phyloP scores from a whole-genome alignment of 2,113 vertebrate genomes.

The Galeopterus variegatus region DNA sequence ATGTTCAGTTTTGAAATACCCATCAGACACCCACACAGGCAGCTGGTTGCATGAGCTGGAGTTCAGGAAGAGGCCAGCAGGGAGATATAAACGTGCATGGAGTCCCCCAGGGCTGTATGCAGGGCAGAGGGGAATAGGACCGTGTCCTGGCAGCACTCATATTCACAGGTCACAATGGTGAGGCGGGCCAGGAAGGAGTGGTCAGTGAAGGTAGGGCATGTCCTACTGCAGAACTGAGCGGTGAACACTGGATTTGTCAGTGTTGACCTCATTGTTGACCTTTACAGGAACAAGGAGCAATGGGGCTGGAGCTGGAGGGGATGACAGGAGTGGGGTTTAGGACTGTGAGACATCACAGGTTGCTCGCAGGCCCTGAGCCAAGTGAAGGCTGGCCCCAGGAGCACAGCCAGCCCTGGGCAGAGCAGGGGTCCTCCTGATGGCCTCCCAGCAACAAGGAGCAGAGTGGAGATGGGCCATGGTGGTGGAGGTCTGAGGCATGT shows the following conservation, averaged over 20 bases:
- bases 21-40: neutral
- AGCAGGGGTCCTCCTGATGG: neutral
- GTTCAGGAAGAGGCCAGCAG: neutral
- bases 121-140: neutral
- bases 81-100: too few species aligned
- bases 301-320: neutral
- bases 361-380: neutral
- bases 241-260: neutral
- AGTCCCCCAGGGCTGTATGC: neutral
- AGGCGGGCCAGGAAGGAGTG: neutral
- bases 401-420: neutral
- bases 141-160: neutral
- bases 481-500: fast-evolving
- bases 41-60: neutral
- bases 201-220: too few species aligned
- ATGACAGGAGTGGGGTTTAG: neutral
- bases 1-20: neutral
- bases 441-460: neutral
- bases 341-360: neutral
- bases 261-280: neutral
- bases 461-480: neutral
- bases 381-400: neutral
- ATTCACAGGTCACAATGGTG: neutral
- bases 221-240: neutral
- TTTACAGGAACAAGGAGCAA: fast-evolving